Evolutionary conservation across 92 coral and sea anemone species (phyloP), one percentile per base, ranked within the genome.

Genomic region (Epizoanthus illoricatus): DNA sequence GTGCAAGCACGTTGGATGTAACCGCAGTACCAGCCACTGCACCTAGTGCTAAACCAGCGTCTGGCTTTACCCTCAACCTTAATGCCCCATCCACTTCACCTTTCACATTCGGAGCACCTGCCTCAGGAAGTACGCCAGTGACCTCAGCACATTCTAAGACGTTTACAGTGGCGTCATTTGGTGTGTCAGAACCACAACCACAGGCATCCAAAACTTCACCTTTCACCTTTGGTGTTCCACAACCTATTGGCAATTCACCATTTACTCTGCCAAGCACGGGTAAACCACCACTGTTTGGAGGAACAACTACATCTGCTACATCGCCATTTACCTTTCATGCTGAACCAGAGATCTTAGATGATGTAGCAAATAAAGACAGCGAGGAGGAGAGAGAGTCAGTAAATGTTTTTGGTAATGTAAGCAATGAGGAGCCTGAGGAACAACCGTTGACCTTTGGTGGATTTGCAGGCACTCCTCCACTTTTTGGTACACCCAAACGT

Each of bases 361-460:
- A 28, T 40, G 41, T 43, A 55, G 68, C n/a, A 68, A 17, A 75
- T 43, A n/a, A 39, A 9, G 60, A 11, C 55, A 67, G 54, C n/a
- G 60, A 56, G 0, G 86, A 28, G 62, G 24, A 72, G 15, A 36
- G 15, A 43, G 56, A 63, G 47, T 12, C 56, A 39, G 24, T 71
- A 17, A 66, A 80, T 81, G 89, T 85, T 18, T 88, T 88, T 49
- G 89, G 88, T 55, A 80, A 83, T 68, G 75, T 64, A 7, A 65
- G 76, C 19, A 64, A 75, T 28, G 79, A 80, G 8, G 74, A 52
- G 54, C 66, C 17, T 5, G 68, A 21, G 60, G 21, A 78, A 45
- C 71, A 78, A 13, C 80, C 86, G 8, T 6, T 89, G 76, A 80
- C 97, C 16, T 93, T 93, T 93, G 92, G 88, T 17, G 70, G 89